Conservation (phyloP, 92 coral and sea anemone genomes). For the Porites rus region DNA sequence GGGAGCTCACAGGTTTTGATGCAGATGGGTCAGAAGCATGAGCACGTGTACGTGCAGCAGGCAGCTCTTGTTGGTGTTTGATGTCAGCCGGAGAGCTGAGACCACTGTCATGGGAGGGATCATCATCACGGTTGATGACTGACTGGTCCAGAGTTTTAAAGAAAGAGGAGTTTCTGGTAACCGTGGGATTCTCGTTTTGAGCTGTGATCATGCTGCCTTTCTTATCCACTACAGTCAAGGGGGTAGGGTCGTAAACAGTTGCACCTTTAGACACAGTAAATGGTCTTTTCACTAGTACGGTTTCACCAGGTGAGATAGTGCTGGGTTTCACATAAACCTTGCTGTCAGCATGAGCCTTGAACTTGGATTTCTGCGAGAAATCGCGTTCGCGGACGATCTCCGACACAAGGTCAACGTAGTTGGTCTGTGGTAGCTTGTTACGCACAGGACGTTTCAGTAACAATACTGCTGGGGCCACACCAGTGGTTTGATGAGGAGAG, state of each 20-base stretch:
- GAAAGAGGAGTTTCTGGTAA: too few species aligned
- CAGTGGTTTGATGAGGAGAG: slow-evolving; percentile 68
- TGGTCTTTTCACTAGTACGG: slow-evolving; percentile 57
- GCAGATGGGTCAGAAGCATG: too few species aligned
- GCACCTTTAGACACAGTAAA: slow-evolving; percentile 48
- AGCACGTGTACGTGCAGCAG: too few species aligned
- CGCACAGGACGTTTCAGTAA: slow-evolving; percentile 62
- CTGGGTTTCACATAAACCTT: slow-evolving; percentile 47
- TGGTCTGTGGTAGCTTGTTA: slow-evolving; percentile 67
- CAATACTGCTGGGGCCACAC: slow-evolving; percentile 60
- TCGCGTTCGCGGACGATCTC: slow-evolving; percentile 14
- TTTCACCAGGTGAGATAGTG: slow-evolving; percentile 37
- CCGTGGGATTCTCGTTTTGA: too few species aligned
- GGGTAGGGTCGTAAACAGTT: slow-evolving; percentile 61
- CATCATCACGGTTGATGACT: too few species aligned
- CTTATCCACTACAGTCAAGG: slow-evolving; percentile 55
- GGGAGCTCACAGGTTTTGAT: too few species aligned
- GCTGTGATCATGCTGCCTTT: too few species aligned
- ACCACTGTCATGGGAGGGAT: too few species aligned
- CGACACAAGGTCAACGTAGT: background rate
- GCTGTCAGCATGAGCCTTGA: slow-evolving; percentile 53
- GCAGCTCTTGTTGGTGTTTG: too few species aligned
- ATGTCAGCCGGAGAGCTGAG: too few species aligned
- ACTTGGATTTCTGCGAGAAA: slow-evolving; percentile 40
- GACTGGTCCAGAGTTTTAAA: too few species aligned